Conservation (phyloP, 2,797 vertebrate genomes). For the Crypturellus tataupa region DNA sequence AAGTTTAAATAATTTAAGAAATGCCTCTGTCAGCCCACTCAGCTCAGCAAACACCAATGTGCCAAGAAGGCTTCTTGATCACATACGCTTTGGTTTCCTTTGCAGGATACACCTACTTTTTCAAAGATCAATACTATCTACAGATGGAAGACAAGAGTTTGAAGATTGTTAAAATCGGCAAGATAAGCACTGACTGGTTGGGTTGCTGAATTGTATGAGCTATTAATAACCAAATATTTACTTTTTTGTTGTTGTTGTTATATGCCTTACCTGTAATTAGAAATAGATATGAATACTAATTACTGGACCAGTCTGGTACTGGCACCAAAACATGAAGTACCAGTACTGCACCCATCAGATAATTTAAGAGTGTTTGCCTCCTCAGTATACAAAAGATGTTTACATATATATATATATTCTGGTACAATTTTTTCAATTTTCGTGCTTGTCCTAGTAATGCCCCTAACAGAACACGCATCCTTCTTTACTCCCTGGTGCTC, state of each 20-base stretch:
- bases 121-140: slow-evolving; percentile 95
- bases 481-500: slow-evolving; percentile 24
- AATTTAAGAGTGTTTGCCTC: slow-evolving; percentile 76
- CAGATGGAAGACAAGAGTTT: slow-evolving; percentile 95
- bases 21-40: background rate
- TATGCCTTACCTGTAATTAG: slow-evolving; percentile 69
- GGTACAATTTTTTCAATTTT: slow-evolving; percentile 45
- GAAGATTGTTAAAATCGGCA: slow-evolving; percentile 96
- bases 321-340: slow-evolving; percentile 77
- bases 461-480: background rate
- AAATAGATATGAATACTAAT: slow-evolving; percentile 77
- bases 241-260: slow-evolving; percentile 54
- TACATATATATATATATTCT: slow-evolving; percentile 69
- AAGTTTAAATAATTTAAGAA: background rate
- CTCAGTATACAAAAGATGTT: slow-evolving; percentile 75
- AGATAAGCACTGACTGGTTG: slow-evolving; percentile 96
- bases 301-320: slow-evolving; percentile 82
- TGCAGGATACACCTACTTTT: slow-evolving; percentile 96
- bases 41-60: background rate
- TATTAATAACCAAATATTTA: slow-evolving; percentile 69
- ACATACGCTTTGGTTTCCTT: slow-evolving; percentile 2
- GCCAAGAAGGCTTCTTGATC: background rate
- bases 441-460: background rate
- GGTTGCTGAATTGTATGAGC: slow-evolving; percentile 87
- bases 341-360: slow-evolving; percentile 76